Conservation (phyloP, 2,888 invertebrate species). For the Ornithoptera alexandrae region DNA sequence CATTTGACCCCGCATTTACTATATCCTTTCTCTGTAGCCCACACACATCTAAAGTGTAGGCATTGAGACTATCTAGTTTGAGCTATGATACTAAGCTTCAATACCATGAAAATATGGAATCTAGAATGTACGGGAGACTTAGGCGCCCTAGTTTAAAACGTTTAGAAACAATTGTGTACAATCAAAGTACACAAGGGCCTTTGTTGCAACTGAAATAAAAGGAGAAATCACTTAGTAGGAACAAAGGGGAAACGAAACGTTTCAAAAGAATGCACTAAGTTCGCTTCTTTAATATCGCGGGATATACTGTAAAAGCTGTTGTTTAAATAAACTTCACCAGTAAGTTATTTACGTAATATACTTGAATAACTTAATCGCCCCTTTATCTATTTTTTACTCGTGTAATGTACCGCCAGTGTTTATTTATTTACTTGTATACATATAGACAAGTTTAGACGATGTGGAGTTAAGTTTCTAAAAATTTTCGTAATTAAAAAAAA, state of each 20-base stretch:
- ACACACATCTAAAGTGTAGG: too few species aligned
- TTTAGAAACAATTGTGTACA: slow-evolving; percentile 18
- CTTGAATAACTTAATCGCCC: background rate
- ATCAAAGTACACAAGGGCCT: slow-evolving; percentile 11
- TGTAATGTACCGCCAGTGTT: background rate
- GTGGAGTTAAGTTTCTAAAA: too few species aligned
- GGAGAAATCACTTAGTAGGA: slow-evolving; percentile 26
- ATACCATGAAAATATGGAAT: too few species aligned
- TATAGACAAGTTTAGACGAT: too few species aligned
- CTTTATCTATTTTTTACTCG: background rate
- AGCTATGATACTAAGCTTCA: too few species aligned
- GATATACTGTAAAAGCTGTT: background rate
- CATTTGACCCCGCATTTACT: too few species aligned
- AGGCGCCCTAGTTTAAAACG: background rate
- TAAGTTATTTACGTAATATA: background rate
- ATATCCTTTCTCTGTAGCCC: too few species aligned
- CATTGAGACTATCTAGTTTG: too few species aligned
- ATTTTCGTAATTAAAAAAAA: too few species aligned
- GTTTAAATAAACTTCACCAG: background rate
- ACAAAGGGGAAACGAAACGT: slow-evolving; percentile 24
- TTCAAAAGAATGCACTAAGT: slow-evolving; percentile 24
- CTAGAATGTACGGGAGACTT: background rate
- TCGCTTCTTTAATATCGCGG: slow-evolving; percentile 12
- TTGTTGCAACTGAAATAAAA: slow-evolving; percentile 22
- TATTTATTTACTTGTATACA: too few species aligned